These are phyloP conservation scores for Tetrax tetrax DNA, from an alignment of 2,113 vertebrate genomes.

Conservation along the genomic window DNA sequence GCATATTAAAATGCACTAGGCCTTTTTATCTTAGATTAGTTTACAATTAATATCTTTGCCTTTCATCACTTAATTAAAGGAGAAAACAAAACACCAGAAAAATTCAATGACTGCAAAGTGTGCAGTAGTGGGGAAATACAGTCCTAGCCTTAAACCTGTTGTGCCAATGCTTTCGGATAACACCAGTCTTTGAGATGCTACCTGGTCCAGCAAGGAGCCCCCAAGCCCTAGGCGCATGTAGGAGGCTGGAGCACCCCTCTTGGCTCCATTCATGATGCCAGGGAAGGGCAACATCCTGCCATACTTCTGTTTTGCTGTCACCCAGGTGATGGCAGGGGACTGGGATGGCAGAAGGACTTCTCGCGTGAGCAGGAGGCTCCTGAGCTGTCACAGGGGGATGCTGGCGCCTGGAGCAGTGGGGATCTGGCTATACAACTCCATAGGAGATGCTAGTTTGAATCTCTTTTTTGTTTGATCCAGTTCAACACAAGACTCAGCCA, in stretches of 20 bases:
- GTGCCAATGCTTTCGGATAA: background rate
- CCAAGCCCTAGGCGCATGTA: background rate
- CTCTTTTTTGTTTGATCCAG: background rate
- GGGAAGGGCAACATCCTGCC: background rate
- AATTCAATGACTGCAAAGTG: background rate
- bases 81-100: constrained; percentile 16
- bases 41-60: constrained; percentile 33
- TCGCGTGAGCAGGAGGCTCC: fast-evolving
- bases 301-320: background rate
- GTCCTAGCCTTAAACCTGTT: background rate
- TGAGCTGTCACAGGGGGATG: background rate
- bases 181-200: background rate
- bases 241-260: background rate
- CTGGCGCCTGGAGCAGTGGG: background rate
- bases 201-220: background rate
- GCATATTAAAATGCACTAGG: constrained; percentile 34
- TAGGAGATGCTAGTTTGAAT: background rate
- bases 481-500: constrained; percentile 31
- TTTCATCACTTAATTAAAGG: constrained; percentile 53
- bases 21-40: constrained; percentile 50
- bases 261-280: background rate
- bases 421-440: background rate
- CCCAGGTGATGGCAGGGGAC: no score
- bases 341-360: background rate
- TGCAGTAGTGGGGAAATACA: background rate